These are phyloP conservation scores for Papilio xuthus DNA, from an alignment of 1,140 invertebrate genomes.

Conservation along the genomic window DNA sequence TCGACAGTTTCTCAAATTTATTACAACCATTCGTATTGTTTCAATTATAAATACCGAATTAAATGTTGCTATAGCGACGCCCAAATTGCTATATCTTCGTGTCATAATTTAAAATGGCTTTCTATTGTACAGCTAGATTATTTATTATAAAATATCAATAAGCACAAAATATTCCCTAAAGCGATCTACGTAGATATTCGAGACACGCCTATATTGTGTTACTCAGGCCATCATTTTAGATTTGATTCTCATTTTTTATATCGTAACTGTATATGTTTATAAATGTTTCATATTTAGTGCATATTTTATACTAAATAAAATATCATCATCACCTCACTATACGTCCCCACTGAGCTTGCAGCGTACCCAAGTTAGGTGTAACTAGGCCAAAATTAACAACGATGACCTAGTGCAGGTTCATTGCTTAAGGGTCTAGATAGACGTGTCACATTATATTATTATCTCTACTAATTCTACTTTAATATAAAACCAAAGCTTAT, in stretches of 20 bases:
- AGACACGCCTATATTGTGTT: slow-evolving; percentile 67
- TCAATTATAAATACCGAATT: slow-evolving; percentile 77
- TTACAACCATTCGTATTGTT: slow-evolving; percentile 67
- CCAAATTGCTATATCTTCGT: slow-evolving; percentile 70
- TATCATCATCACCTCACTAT: too few relatives aligned
- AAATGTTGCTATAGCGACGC: slow-evolving; percentile 65
- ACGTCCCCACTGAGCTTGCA: too few relatives aligned
- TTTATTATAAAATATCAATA: slow-evolving; percentile 74
- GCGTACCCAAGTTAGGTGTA: too few relatives aligned
- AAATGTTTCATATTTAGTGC: slow-evolving; percentile 33
- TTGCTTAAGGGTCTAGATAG: too few relatives aligned
- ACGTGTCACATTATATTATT: too few relatives aligned
- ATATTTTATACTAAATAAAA: not conserved
- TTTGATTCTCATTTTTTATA: slow-evolving; percentile 55
- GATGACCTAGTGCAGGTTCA: too few relatives aligned
- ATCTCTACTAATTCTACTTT: too few relatives aligned
- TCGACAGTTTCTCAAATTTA: slow-evolving; percentile 66
- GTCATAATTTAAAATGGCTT: slow-evolving; percentile 43
- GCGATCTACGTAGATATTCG: slow-evolving; percentile 48
- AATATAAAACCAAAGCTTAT: too few relatives aligned
- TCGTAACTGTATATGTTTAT: slow-evolving; percentile 33
- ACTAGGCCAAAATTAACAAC: too few relatives aligned
- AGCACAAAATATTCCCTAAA: slow-evolving; percentile 59
- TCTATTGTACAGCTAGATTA: slow-evolving; percentile 49
- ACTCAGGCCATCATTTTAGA: slow-evolving; percentile 58